phyloP scores from a whole-genome alignment of 64 coral and sea anemone species.

The Astreopora myriophthalma region DNA sequence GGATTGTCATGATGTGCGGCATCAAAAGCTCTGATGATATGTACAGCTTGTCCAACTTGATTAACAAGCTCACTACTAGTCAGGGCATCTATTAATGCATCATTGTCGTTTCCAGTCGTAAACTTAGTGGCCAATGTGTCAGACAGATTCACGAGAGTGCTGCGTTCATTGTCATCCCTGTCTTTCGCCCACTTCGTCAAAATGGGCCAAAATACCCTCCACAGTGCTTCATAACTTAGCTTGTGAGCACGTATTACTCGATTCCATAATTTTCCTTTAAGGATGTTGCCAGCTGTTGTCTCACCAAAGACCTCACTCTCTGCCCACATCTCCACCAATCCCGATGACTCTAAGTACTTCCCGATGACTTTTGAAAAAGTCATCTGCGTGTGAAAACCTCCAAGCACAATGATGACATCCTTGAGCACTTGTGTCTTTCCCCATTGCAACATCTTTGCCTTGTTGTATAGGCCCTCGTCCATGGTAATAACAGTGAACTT shows the following conservation, averaged over 20 bases:
- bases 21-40: constrained; percentile 57
- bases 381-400: constrained; percentile 77
- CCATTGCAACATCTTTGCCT: constrained; percentile 78
- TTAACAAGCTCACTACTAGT: not conserved
- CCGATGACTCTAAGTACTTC: constrained; percentile 72
- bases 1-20: constrained; percentile 45
- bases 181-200: constrained; percentile 25
- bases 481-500: constrained; percentile 47
- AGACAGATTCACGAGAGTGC: not conserved
- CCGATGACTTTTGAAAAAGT: constrained; percentile 79
- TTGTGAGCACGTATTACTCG: constrained; percentile 78
- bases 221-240: constrained; percentile 74
- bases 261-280: constrained; percentile 80
- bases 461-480: constrained; percentile 49
- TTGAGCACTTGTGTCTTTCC: constrained; percentile 39
- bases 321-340: constrained; percentile 60
- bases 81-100: not conserved
- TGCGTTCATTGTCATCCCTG: not conserved
- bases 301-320: constrained; percentile 72
- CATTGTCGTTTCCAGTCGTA: not conserved
- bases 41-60: not conserved
- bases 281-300: constrained; percentile 55
- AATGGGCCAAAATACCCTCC: constrained; percentile 69
- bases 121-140: constrained; percentile 22
- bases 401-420: constrained; percentile 57